Evolutionary conservation across 2,888 invertebrate species (phyloP).

Genomic region (Iselma pallidipennis): DNA sequence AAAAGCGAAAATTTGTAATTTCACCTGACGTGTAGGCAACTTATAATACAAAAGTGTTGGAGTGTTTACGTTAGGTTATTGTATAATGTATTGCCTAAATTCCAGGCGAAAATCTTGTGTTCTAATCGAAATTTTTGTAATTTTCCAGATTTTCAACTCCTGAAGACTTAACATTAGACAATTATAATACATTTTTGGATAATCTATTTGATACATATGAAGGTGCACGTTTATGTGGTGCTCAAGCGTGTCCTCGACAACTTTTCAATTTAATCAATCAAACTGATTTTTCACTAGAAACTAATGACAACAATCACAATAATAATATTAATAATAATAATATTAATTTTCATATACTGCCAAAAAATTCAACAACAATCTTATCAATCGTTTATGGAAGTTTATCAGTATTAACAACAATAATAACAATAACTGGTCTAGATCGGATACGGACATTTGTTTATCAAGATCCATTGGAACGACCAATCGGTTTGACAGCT

Average conservation of each 20-base stretch:
- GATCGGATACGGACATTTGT: slow-evolving; percentile 62
- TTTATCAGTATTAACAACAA: slow-evolving; percentile 54
- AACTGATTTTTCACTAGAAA: background rate
- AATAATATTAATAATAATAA: background rate
- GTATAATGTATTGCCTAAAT: background rate
- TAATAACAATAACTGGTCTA: slow-evolving; percentile 51
- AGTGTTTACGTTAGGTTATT: no score
- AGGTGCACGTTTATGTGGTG: slow-evolving; percentile 63
- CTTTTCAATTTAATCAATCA: background rate
- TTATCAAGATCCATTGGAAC: slow-evolving; percentile 58
- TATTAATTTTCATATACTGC: slow-evolving; percentile 41
- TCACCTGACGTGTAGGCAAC: no score
- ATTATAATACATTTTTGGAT: slow-evolving; percentile 51
- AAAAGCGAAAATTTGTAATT: no score
- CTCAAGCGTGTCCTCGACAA: slow-evolving; percentile 59
- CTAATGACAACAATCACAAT: background rate
- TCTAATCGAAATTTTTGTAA: no score
- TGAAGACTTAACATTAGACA: slow-evolving; percentile 17
- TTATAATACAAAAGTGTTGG: no score
- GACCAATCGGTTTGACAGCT: slow-evolving; percentile 56
- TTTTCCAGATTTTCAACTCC: background rate
- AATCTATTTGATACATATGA: slow-evolving; percentile 61
- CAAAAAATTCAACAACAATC: slow-evolving; percentile 50
- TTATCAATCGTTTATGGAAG: slow-evolving; percentile 55
- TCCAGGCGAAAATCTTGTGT: no score